A percentile compares a stretch with the other conserved stretches of the same genome.
Conservation (phyloP, 1,140 invertebrate genomes). For the Argopecten irradians region DNA sequence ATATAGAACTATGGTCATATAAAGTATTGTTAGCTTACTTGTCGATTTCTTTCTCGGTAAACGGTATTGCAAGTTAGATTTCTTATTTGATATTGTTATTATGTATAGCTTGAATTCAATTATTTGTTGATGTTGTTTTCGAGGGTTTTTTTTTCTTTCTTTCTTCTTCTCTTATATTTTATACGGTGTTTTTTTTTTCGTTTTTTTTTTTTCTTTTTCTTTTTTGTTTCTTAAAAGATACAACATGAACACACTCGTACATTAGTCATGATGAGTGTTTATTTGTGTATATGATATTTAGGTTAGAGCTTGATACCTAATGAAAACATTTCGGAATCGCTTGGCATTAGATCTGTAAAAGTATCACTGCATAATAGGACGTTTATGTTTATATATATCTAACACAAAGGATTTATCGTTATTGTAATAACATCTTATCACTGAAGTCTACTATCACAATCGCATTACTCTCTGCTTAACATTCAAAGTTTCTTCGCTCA, state of each 20-base stretch:
- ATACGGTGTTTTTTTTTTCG: too few relatives aligned
- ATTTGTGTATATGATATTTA: not conserved
- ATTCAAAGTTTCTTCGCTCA: not conserved
- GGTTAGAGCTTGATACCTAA: not conserved
- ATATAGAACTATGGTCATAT: not conserved
- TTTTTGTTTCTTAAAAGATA: too few relatives aligned
- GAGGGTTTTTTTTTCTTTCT: too few relatives aligned
- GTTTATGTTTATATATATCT: not conserved
- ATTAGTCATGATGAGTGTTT: too few relatives aligned
- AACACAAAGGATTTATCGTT: not conserved
- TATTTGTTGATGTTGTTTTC: too few relatives aligned
- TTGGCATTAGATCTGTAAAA: not conserved
- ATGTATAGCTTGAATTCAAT: too few relatives aligned
- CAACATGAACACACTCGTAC: too few relatives aligned
- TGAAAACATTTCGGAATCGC: not conserved
- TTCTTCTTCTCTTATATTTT: too few relatives aligned
- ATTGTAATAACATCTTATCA: not conserved
- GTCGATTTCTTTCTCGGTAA: too few relatives aligned
- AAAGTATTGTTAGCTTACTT: not conserved
- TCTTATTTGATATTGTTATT: too few relatives aligned
- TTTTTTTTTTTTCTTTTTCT: too few relatives aligned
- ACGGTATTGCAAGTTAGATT: too few relatives aligned
- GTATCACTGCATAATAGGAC: not conserved
- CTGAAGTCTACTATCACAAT: not conserved
- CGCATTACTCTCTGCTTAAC: not conserved